Evolutionary conservation across 2,888 invertebrate species (phyloP), one percentile per base, ranked within the genome.

Genomic region (Glyphotaelius pellucidus): DNA sequence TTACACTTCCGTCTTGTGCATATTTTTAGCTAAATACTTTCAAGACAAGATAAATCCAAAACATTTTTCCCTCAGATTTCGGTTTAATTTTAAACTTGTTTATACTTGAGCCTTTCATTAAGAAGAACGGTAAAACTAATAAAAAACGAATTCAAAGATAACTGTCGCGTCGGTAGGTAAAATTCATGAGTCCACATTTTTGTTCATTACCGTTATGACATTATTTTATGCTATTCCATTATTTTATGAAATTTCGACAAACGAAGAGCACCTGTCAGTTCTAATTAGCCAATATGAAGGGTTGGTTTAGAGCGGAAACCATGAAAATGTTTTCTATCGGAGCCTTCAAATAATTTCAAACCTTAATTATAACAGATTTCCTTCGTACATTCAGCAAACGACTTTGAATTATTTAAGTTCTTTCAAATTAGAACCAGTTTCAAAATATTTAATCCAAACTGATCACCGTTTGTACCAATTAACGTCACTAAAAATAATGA

Each of bases 1-100:
- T 88, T 88, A 88, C 88, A 67, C 32, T 67, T 88, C 35, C 67
- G 9, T 67, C 67, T 67, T 88, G 31, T 4, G 31, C 32, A 32
- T 88, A 88, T 88, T 88, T 88, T 88, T 88, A 88, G 52, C 52
- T 88, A 67, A 67, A 88, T 88, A 32, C 52, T 15, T 88, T 88
- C 35, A 19, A 52, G 88, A 2, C 14, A 52, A 88, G 88, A 67
- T 30, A 35, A 35, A 88, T 32, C 32, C 88, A 83, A 25, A 38
- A 86, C 35, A 32, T 47, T 38, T 30, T 86, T 11, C n/a, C 47
- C 19, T 35, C 67, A 67, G 7, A n/a, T 67, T 25, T 67, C n/a
- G 25, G 25, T 67, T 67, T 67, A 67, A 67, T 67, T 67, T 67
- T 67, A 25, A 25, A 67, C 67, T n/a, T 25, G 25, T 9, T 67